Conservation (phyloP, 2,113 vertebrate species). For the Excalfactoria chinensis region DNA sequence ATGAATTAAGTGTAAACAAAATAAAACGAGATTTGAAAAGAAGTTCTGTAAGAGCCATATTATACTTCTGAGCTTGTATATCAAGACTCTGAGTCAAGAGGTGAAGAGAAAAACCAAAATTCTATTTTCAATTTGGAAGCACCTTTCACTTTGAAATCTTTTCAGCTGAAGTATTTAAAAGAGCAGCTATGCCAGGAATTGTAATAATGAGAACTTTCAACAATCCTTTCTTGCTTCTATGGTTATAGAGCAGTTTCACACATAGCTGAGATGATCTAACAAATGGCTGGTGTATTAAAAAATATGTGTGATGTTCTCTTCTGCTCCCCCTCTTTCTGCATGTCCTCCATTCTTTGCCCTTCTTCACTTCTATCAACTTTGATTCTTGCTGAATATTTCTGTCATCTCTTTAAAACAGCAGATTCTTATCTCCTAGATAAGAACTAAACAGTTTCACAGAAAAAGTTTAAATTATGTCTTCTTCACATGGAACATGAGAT, state of each 20-base stretch:
- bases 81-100: background rate
- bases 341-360: background rate
- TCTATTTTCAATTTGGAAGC: background rate
- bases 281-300: background rate
- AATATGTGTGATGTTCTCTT: background rate
- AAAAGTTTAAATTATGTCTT: background rate
- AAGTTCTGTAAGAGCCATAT: background rate
- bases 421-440: background rate
- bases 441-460: background rate
- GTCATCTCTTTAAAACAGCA: background rate
- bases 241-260: background rate
- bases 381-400: background rate
- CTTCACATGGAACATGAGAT: background rate
- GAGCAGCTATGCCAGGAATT: background rate
- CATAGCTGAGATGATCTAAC: background rate
- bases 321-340: background rate
- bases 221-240: background rate
- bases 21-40: background rate
- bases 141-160: background rate
- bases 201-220: background rate
- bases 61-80: background rate
- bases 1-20: background rate
- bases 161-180: background rate
- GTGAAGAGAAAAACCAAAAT: background rate
- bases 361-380: background rate